phyloP scores from a whole-genome alignment of 2,113 vertebrate genomes.

The Fregetta grallaria region DNA sequence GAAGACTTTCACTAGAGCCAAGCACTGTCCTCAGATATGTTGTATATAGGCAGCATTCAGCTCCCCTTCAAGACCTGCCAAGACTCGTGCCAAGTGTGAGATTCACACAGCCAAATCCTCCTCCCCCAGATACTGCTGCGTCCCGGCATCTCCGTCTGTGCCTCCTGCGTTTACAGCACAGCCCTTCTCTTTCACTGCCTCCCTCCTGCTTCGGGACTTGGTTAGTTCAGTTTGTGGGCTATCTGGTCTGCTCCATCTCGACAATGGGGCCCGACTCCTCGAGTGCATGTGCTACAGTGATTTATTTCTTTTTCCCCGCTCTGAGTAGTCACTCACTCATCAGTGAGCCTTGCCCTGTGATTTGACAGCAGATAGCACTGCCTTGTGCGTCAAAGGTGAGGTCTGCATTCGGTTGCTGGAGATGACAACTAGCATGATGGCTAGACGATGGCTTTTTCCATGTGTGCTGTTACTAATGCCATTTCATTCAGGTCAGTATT shows the following conservation, averaged over 20 bases:
- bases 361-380: background rate
- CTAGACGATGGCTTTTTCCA: background rate
- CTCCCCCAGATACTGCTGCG: background rate
- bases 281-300: background rate
- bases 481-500: background rate
- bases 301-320: background rate
- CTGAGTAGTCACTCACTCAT: background rate
- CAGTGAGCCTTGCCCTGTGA: background rate
- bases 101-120: background rate
- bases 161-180: background rate
- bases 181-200: background rate
- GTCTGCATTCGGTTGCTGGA: background rate
- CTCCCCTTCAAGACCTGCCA: background rate
- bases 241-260: background rate
- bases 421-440: background rate
- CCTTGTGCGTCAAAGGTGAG: background rate
- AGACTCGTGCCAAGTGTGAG: background rate
- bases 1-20: background rate
- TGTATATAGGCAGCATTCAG: background rate
- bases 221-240: background rate
- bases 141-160: background rate
- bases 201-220: background rate
- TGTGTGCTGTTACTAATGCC: background rate
- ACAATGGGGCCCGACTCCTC: rapidly evolving
- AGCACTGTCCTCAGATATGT: background rate